Base-by-base conservation (phyloP, 2,797 vertebrate genomes). In the Falco columbarius region DNA sequence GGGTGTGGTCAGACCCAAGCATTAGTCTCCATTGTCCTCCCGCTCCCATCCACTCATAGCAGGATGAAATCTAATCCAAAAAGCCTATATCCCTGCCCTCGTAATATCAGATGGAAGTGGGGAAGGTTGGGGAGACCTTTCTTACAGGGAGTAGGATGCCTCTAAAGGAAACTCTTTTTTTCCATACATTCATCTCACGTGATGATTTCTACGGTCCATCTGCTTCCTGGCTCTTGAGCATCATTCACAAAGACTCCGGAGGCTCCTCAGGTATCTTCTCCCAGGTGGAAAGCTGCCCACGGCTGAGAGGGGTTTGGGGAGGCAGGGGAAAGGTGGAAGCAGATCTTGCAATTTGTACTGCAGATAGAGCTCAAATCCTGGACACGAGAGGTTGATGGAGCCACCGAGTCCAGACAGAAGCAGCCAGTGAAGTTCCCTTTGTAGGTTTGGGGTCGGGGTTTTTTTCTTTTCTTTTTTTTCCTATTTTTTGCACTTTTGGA, bases 1-100 rank as follows among this genome's bases (percentile, higher is more conserved):
- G 73, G 89, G 87, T 95, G 89, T 94, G 95, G 86, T 95, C 92
- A 96, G 75, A 95, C 82, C 86, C 93, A 95, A 95, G 91, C 80
- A 65, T 87, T 80, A 84, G 80, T 91, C 95, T 94, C 93, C 94
- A 47, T 74, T 14, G 46, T 91, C 92, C 76, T 90, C 87, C 83
- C 59, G 5, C 84, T 89, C 85, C 73, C 84, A 83, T 89, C 70
- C 86, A 65, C 40, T 74, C 52, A 44, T 3, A 82, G 90, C 86
- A 87, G 70, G 91, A 81, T 38, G 59, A 90, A 94, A 86, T 49
- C 90, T 90, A 82, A 93, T 70, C 70, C 73, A 27, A 49, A 81
- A 90, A 92, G 79, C 88, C 89, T 84, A 23, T 42, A 72, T 62
- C 51, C 84, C 70, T 75, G 83, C 54, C 44, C 17, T 88, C 10